A percentile compares a stretch with the other conserved stretches of the same genome.
These are phyloP conservation scores for Gambelia wislizenii DNA, from an alignment of 2,797 vertebrate genomes.

Conservation along the genomic window DNA sequence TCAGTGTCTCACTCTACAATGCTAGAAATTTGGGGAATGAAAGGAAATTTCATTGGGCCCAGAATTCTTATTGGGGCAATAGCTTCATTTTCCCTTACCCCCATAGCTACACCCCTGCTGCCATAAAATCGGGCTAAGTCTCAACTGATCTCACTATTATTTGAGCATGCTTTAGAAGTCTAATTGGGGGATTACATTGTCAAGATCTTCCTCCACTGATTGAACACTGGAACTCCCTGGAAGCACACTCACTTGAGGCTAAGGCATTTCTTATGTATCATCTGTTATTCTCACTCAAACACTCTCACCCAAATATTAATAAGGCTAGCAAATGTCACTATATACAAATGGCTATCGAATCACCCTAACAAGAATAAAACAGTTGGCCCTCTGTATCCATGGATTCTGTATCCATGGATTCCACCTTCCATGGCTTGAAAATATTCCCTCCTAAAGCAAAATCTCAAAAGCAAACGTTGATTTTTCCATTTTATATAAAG, in stretches of 20 bases:
- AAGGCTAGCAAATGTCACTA: not conserved
- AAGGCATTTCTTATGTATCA: not conserved
- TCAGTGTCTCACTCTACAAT: too few species aligned
- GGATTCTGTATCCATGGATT: too few species aligned
- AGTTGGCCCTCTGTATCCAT: too few species aligned
- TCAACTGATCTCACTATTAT: not conserved
- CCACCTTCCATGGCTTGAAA: too few species aligned
- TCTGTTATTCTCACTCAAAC: not conserved
- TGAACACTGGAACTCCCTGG: not conserved
- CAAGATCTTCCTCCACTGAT: not conserved
- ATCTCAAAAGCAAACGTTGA: too few species aligned
- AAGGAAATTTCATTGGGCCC: too few species aligned
- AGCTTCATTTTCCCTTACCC: too few species aligned
- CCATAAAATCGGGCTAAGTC: not conserved
- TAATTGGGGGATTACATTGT: not conserved
- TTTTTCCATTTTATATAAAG: too few species aligned
- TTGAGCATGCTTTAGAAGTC: not conserved
- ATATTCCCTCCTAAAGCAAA: too few species aligned
- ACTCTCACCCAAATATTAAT: not conserved
- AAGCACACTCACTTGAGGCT: not conserved
- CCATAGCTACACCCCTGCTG: not conserved
- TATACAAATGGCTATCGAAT: not conserved
- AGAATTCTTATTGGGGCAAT: too few species aligned
- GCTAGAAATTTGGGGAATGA: too few species aligned
- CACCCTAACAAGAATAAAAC: conserved; percentile 6